Conservation (phyloP, 2,888 invertebrate species). For the Pecten maximus region DNA sequence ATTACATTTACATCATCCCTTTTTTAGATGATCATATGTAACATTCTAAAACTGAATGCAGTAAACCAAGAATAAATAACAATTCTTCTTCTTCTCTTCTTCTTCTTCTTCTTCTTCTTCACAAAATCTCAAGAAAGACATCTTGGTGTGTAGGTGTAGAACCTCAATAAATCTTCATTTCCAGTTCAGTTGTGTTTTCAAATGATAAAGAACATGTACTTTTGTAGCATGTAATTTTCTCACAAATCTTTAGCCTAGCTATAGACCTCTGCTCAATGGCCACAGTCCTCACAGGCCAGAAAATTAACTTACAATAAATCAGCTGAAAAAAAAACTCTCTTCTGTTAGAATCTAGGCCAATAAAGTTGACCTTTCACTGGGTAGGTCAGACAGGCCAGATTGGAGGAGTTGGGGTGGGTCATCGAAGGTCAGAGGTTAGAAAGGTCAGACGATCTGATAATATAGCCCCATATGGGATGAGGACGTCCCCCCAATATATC, state of each 20-base stretch:
- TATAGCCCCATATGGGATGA: neutral
- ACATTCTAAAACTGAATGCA: neutral
- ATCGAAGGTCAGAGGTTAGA: neutral
- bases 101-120: no score
- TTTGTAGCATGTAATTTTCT: neutral
- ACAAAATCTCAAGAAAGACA: neutral
- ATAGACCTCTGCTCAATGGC: neutral
- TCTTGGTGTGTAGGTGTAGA: neutral
- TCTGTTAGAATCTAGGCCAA: neutral
- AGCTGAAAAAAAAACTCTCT: neutral
- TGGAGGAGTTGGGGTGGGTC: neutral
- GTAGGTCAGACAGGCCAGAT: neutral
- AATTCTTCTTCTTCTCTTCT: no score
- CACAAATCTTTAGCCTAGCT: neutral
- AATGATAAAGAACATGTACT: neutral
- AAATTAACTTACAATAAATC: conserved; percentile 29
- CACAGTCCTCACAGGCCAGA: neutral
- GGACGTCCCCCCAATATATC: neutral
- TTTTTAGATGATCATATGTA: neutral
- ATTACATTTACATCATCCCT: neutral
- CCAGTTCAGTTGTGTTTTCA: neutral
- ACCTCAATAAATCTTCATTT: neutral
- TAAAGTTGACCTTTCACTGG: neutral
- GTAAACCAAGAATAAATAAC: neutral
- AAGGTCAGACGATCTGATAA: conserved; percentile 30